Conservation (phyloP, 2,113 vertebrate genomes). For the Aldabrachelys gigantea region DNA sequence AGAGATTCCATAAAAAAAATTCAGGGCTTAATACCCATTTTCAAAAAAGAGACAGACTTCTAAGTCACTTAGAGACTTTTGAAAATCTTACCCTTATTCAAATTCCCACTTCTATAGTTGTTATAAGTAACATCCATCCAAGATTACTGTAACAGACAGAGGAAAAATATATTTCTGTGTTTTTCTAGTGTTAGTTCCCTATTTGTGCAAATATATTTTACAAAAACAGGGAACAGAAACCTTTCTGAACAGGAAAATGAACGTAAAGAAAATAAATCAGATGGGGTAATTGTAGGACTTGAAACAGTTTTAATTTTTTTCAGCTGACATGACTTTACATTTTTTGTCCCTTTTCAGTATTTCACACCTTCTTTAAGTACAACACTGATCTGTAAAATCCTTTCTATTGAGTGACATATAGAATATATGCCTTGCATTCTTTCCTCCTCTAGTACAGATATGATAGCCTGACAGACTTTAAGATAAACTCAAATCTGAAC, state of each 20-base stretch:
- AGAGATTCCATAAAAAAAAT: background rate
- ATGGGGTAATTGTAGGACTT: background rate
- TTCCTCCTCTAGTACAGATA: background rate
- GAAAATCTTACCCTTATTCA: background rate
- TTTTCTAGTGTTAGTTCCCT: background rate
- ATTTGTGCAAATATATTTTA: background rate
- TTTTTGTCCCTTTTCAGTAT: background rate
- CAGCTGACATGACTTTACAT: background rate
- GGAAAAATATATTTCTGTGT: background rate
- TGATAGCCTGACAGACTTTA: background rate
- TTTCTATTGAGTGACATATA: background rate
- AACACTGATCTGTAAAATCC: background rate
- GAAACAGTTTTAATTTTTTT: background rate
- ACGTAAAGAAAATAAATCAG: background rate
- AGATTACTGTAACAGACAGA: background rate
- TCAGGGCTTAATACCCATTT: background rate
- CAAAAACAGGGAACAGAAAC: background rate
- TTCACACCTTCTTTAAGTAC: background rate
- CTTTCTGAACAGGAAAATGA: background rate
- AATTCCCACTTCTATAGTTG: background rate
- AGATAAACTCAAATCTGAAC: slow-evolving; percentile 19
- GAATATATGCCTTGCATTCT: background rate
- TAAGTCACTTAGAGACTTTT: background rate
- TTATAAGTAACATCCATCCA: background rate
- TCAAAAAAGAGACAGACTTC: background rate